phyloP scores from a whole-genome alignment of 2,113 vertebrate genomes.

The Equus quagga region DNA sequence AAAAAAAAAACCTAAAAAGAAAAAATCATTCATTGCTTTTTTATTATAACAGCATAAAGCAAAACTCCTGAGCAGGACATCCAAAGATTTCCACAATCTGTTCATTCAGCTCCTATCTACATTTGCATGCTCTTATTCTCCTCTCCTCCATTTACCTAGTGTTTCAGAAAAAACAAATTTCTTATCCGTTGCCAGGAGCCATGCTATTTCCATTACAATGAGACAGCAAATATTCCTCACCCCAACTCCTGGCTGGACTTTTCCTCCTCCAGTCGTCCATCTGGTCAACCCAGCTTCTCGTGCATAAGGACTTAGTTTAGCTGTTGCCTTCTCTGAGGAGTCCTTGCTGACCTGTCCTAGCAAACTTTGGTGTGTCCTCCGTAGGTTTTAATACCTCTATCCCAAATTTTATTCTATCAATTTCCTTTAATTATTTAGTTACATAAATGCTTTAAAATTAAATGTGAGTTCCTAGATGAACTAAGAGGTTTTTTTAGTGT shows the following conservation, averaged over 20 bases:
- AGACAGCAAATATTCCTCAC: neutral
- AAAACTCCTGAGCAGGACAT: neutral
- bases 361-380: neutral
- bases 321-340: neutral
- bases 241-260: rapidly evolving
- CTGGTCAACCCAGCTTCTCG: neutral
- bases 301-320: neutral
- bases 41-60: neutral
- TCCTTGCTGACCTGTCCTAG: neutral
- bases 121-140: neutral
- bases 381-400: neutral
- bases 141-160: neutral
- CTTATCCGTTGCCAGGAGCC: neutral
- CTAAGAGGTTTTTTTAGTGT: neutral
- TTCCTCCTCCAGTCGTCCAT: neutral
- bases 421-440: neutral
- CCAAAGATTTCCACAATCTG: neutral
- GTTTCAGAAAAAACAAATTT: neutral
- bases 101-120: neutral
- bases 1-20: no score
- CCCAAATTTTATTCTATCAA: neutral
- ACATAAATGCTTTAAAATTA: neutral
- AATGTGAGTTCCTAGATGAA: neutral
- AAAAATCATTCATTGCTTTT: neutral
- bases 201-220: neutral